A percentile compares a stretch with the other conserved stretches of the same genome.
phyloP scores from a whole-genome alignment of 2,797 vertebrate species.

The Syngnathus rostellatus region DNA sequence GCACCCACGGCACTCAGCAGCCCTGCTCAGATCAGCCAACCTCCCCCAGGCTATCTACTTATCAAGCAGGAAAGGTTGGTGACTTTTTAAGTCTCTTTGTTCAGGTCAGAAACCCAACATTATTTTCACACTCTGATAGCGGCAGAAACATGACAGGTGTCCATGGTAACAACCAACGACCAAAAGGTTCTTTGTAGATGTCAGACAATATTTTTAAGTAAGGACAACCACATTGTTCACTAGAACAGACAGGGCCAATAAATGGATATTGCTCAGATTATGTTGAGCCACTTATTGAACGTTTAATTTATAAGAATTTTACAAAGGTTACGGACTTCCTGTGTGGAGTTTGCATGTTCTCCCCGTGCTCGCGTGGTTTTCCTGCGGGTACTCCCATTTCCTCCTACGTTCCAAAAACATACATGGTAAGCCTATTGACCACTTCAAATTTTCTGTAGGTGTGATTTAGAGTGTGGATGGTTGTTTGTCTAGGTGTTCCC shows the following conservation, averaged over 20 bases:
- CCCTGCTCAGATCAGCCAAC: slow-evolving; percentile 51
- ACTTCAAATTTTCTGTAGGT: too few relatives aligned
- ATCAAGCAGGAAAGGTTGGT: slow-evolving; percentile 58
- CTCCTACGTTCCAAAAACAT: too few relatives aligned
- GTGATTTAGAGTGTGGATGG: too few relatives aligned
- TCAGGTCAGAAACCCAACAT: slow-evolving; percentile 58
- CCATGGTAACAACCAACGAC: slow-evolving; percentile 63
- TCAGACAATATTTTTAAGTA: slow-evolving; percentile 38
- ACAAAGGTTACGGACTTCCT: too few relatives aligned
- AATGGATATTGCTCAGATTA: slow-evolving; percentile 7
- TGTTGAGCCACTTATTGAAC: background rate
- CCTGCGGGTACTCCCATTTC: too few relatives aligned
- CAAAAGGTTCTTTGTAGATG: slow-evolving; percentile 45
- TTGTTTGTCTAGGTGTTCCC: too few relatives aligned
- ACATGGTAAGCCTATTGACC: too few relatives aligned
- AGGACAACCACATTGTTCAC: slow-evolving; percentile 25
- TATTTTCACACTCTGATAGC: slow-evolving; percentile 51
- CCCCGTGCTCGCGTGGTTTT: too few relatives aligned
- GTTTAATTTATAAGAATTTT: background rate
- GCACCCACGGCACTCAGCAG: slow-evolving; percentile 59
- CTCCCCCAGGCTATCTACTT: slow-evolving; percentile 60
- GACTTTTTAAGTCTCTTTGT: slow-evolving; percentile 52
- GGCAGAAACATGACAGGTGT: slow-evolving; percentile 65
- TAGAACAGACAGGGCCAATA: slow-evolving; percentile 10
- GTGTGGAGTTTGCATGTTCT: too few relatives aligned